These are phyloP conservation scores for Mormyrops boulengeri DNA, from an alignment of 2,797 vertebrate species.

Conservation along the genomic window DNA sequence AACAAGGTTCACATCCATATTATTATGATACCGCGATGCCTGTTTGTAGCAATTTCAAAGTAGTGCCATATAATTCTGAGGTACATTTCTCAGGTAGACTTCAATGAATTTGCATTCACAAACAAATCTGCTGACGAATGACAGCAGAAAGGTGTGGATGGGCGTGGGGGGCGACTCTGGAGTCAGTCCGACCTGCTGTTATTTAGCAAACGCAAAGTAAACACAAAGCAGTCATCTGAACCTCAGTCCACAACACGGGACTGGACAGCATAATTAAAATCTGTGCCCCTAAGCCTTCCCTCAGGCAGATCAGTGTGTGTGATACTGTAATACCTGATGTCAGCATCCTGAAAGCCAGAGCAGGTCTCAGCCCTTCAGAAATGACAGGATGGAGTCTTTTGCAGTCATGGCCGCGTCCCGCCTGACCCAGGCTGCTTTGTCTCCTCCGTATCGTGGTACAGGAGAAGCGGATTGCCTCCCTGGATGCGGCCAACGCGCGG, in stretches of 20 bases:
- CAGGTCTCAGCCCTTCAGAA: not conserved
- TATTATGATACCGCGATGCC: not conserved
- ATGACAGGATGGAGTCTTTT: not conserved
- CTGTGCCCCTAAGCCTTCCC: not conserved
- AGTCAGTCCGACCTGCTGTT: not conserved
- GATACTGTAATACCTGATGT: not conserved
- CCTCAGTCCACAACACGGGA: conserved; percentile 16
- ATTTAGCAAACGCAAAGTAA: conserved; percentile 14
- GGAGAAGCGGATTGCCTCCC: conserved; percentile 93
- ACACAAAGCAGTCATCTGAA: conserved; percentile 23
- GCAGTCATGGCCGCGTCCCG: not conserved
- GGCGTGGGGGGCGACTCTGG: not conserved
- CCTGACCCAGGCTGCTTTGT: not conserved
- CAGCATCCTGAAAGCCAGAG: not conserved
- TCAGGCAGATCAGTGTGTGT: conserved; percentile 8
- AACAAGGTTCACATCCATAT: not conserved
- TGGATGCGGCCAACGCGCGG: conserved; percentile 92
- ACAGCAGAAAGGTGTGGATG: not conserved
- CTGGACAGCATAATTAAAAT: conserved; percentile 25
- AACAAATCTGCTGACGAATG: conserved; percentile 5
- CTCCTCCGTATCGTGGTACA: conserved; percentile 38
- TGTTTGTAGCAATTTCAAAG: not conserved
- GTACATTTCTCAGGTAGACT: not conserved
- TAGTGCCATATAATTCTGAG: not conserved
- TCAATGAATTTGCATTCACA: conserved; percentile 12